phyloP scores from a whole-genome alignment of 2,888 invertebrate genomes.

The Ectemnius continuus region DNA sequence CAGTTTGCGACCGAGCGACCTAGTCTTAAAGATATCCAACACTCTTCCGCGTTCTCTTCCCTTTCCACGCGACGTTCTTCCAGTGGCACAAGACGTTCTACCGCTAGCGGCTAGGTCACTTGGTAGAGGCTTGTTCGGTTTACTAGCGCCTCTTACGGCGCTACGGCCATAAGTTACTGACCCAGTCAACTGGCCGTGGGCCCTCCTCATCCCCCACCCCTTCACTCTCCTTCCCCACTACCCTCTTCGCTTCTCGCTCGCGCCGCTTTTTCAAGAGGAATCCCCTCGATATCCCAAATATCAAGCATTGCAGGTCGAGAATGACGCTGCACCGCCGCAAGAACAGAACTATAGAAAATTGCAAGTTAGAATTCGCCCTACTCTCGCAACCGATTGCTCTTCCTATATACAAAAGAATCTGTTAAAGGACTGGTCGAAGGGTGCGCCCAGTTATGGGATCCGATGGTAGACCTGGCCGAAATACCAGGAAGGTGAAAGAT shows the following conservation, averaged over 20 bases:
- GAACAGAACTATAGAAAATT: too few species aligned
- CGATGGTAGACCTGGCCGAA: background rate
- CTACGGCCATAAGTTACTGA: constrained; percentile 72
- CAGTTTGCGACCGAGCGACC: constrained; percentile 77
- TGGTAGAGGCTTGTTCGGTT: constrained; percentile 47
- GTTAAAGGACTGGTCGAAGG: too few species aligned
- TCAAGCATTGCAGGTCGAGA: background rate
- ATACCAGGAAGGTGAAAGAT: background rate
- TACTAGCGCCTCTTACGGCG: constrained; percentile 44
- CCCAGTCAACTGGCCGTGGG: constrained; percentile 67
- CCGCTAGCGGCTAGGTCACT: constrained; percentile 76
- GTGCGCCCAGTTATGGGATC: background rate
- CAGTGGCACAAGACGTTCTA: constrained; percentile 67
- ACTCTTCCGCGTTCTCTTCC: constrained; percentile 77
- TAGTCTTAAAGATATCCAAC: constrained; percentile 76
- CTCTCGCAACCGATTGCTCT: too few species aligned
- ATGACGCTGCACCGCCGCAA: too few species aligned
- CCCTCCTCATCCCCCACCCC: background rate
- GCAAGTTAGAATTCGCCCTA: too few species aligned
- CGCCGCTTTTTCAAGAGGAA: background rate
- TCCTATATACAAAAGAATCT: too few species aligned
- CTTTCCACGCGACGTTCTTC: constrained; percentile 71
- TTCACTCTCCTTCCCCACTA: constrained; percentile 13
- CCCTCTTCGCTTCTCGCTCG: constrained; percentile 13
- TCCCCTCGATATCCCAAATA: background rate